phyloP scores from a whole-genome alignment of 2,113 vertebrate species.

The Onychorhynchus coronatus region DNA sequence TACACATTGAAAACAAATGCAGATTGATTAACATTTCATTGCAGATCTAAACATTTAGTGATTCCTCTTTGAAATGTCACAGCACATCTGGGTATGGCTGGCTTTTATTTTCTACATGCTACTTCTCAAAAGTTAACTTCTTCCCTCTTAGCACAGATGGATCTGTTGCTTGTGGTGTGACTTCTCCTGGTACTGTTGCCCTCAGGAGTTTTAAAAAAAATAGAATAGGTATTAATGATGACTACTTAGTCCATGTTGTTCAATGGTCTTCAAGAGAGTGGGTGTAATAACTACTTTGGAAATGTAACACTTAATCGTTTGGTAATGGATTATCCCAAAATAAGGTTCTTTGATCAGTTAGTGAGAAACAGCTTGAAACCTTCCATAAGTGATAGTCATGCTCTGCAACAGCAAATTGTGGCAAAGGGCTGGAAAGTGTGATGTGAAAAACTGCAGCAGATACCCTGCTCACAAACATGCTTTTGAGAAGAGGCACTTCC shows the following conservation, averaged over 20 bases:
- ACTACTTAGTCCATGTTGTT: background rate
- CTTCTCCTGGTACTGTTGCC: background rate
- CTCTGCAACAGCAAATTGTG: background rate
- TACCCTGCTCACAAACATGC: background rate
- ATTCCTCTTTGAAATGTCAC: background rate
- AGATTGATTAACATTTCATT: background rate
- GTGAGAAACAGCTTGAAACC: background rate
- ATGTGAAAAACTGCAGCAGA: background rate
- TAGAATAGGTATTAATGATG: background rate
- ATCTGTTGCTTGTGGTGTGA: fast-evolving
- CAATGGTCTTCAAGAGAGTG: background rate
- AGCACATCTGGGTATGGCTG: background rate
- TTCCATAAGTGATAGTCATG: background rate
- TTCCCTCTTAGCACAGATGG: background rate
- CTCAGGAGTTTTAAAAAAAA: background rate
- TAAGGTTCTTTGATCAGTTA: background rate
- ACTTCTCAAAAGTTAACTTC: background rate
- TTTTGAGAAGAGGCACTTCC: background rate
- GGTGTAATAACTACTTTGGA: background rate
- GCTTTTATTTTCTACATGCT: background rate
- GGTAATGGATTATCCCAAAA: background rate
- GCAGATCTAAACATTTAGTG: background rate
- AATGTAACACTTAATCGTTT: background rate
- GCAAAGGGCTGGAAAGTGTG: background rate
- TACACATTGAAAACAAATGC: background rate